Evolutionary conservation across 1,140 invertebrate genomes (phyloP).

Genomic region (Heliconius eleuchia): DNA sequence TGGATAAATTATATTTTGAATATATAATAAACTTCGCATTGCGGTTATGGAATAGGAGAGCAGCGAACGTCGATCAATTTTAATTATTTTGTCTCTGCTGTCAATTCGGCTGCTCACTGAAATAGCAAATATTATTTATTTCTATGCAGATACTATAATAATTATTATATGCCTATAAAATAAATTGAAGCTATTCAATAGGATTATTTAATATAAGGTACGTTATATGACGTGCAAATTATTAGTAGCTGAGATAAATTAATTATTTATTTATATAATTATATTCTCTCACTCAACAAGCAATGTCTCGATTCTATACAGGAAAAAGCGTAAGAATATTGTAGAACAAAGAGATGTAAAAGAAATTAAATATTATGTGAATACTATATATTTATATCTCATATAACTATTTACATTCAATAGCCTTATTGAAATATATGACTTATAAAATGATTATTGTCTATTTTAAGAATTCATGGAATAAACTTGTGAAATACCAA

Average conservation of each 20-base stretch:
- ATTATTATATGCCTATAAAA: neutral
- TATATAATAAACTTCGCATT: constrained; percentile 21
- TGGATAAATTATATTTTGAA: neutral
- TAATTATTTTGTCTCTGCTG: constrained; percentile 27
- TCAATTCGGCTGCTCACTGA: constrained; percentile 20
- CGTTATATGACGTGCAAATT: too few relatives aligned
- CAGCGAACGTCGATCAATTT: constrained; percentile 26
- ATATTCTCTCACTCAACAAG: too few relatives aligned
- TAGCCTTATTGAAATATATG: too few relatives aligned
- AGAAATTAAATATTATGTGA: too few relatives aligned
- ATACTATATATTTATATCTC: too few relatives aligned
- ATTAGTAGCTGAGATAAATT: too few relatives aligned
- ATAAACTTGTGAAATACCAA: neutral
- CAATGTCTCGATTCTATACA: too few relatives aligned
- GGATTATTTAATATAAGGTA: too few relatives aligned
- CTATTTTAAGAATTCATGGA: neutral
- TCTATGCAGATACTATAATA: neutral
- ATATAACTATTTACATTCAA: too few relatives aligned
- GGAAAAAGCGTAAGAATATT: too few relatives aligned
- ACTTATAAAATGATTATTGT: neutral
- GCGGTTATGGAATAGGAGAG: constrained; percentile 7
- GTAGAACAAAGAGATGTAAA: too few relatives aligned
- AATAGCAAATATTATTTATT: constrained; percentile 16
- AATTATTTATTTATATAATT: too few relatives aligned
- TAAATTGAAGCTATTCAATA: neutral